Percentiles rank a stretch among this genome's conserved stretches.
phyloP scores from a whole-genome alignment of 2,888 invertebrate genomes.

The Heliconius aoede region DNA sequence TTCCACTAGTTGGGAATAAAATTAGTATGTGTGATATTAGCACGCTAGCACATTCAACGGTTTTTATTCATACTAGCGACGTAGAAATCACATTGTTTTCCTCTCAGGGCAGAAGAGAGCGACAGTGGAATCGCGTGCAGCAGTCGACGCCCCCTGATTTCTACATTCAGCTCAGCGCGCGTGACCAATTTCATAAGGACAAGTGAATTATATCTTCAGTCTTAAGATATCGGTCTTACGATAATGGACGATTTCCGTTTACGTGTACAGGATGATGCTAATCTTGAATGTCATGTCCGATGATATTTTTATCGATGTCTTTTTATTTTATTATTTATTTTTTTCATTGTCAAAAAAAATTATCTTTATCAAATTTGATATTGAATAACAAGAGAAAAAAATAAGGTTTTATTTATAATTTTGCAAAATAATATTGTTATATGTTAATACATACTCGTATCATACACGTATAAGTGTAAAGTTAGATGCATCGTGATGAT shows the following conservation, averaged over 20 bases:
- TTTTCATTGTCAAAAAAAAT: no score
- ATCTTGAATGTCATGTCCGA: conserved; percentile 39
- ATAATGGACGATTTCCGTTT: conserved; percentile 47
- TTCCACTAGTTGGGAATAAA: not conserved
- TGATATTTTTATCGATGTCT: conserved; percentile 32
- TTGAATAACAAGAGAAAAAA: no score
- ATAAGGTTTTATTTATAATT: no score
- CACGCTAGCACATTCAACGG: conserved; percentile 53
- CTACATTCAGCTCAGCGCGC: conserved; percentile 67
- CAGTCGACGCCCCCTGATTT: conserved; percentile 75
- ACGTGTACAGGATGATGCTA: conserved; percentile 47
- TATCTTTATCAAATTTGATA: no score
- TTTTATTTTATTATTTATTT: not conserved
- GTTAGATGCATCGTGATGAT: not conserved
- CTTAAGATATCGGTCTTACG: conserved; percentile 49
- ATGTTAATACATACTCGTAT: no score
- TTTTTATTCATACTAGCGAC: conserved; percentile 53
- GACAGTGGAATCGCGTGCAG: conserved; percentile 68
- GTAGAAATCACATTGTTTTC: conserved; percentile 75
- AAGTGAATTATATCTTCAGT: conserved; percentile 61
- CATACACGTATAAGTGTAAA: no score
- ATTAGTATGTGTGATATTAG: conserved; percentile 23
- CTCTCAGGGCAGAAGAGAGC: conserved; percentile 71
- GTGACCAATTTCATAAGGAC: conserved; percentile 64
- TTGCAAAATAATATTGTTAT: no score